Evolutionary conservation across 2,113 vertebrate genomes (phyloP).

Genomic region (Castor canadensis): DNA sequence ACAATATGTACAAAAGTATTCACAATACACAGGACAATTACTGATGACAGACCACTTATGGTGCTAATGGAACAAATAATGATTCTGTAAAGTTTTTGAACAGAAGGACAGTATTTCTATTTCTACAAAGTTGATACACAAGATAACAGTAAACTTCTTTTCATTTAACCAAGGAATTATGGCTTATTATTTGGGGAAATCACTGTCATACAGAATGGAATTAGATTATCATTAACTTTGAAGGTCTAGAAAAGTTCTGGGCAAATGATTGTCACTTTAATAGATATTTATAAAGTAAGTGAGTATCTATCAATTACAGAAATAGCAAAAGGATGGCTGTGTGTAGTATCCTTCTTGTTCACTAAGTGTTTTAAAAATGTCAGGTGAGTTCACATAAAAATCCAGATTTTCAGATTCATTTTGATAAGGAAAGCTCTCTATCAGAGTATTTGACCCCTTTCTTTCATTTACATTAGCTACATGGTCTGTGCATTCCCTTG

Average conservation of each 20-base stretch:
- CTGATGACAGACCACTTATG: slow-evolving; percentile 37
- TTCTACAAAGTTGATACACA: slow-evolving; percentile 36
- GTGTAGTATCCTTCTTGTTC: not conserved
- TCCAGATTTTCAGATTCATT: not conserved
- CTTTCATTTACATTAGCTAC: not conserved
- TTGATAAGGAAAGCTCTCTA: not conserved
- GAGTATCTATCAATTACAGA: not conserved
- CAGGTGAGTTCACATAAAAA: not conserved
- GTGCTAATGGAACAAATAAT: slow-evolving; percentile 64
- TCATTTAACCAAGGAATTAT: slow-evolving; percentile 55
- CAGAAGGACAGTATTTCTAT: slow-evolving; percentile 52
- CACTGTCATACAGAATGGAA: not conserved
- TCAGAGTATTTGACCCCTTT: not conserved
- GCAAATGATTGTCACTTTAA: not conserved
- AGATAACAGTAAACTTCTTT: slow-evolving; percentile 57
- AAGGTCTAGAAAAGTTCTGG: not conserved
- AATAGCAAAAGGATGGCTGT: not conserved
- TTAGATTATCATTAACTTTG: slow-evolving; percentile 11
- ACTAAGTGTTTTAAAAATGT: not conserved
- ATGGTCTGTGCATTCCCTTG: not conserved
- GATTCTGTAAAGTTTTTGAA: slow-evolving; percentile 12
- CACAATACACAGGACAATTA: not conserved
- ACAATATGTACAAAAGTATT: not conserved
- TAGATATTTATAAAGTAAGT: not conserved
- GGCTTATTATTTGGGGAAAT: slow-evolving; percentile 26